Base-by-base conservation (phyloP, 2,113 vertebrate species). In the Cyphomyrus discorhynchus region DNA sequence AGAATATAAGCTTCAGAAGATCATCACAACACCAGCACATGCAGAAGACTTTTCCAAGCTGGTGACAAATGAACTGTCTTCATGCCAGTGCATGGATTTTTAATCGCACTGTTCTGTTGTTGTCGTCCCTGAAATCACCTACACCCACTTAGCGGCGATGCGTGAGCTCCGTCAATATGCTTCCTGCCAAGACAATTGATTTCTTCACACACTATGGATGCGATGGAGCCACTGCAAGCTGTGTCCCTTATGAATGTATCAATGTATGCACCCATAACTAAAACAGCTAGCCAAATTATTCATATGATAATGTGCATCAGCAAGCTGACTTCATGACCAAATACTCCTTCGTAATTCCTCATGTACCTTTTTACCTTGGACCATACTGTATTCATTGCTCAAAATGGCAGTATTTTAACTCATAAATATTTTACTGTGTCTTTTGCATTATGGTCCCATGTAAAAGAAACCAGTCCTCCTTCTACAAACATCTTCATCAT, bases 391-490 rank as follows among this genome's bases (percentile, higher is more conserved):
- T 80, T 89, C 91, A 92, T 93, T 92, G 86, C 91, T 93, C 52
- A 95, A 93, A 93, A 87, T 46, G 56, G 89, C 86, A 86, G 82
- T 88, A 93, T 93, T 92, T 92, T 85, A 91, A 92, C 91, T 92
- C 92, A 93, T 93, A 93, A 94, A 93, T 3, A 91, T 47, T 92
- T 94, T 77, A 90, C 62, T 88, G 89, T 90, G 9, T 88, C 74
- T 92, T 90, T 77, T 94, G 88, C 90, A 84, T 92, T 83, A 90
- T 93, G 91, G 88, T 86, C 92, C 89, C 50, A 47, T 92, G 85
- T 49, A 27, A 92, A 93, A 94, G 87, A 93, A 93, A 91, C 89
- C 86, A 92, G 92, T 94, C 94, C 90, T 88, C 93, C 92, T 91
- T 92, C 91, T 88, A 94, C 58, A 83, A 53, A 42, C 39, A 82